phyloP scores from a whole-genome alignment of 1,140 invertebrate genomes.

The Pseudomyrmex gracilis region DNA sequence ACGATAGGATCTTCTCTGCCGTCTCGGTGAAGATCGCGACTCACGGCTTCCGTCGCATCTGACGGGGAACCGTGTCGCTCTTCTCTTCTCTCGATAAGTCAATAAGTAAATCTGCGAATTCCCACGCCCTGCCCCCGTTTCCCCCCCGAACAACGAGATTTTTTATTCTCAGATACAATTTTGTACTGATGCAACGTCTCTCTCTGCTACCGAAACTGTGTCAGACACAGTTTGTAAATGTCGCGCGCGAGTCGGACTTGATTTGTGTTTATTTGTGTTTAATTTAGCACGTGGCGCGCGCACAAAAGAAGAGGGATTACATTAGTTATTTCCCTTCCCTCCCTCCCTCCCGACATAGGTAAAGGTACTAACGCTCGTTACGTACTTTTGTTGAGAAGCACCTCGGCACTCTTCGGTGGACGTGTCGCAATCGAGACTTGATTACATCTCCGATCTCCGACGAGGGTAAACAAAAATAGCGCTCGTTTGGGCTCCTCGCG shows the following conservation, averaged over 20 bases:
- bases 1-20: conserved; percentile 66
- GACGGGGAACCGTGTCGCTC: conserved; percentile 50
- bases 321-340: neutral
- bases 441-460: neutral
- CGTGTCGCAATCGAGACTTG: conserved; percentile 37
- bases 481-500: conserved; percentile 3
- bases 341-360: no score
- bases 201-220: no score
- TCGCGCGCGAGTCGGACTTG: no score
- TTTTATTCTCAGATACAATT: no score
- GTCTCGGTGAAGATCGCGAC: conserved; percentile 66
- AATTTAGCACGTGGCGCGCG: conserved; percentile 11
- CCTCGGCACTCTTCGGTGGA: conserved; percentile 16
- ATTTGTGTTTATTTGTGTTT: neutral
- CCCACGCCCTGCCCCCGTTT: conserved; percentile 10
- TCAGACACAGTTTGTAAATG: no score
- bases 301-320: neutral
- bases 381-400: conserved; percentile 10
- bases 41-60: conserved; percentile 70
- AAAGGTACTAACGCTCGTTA: conserved; percentile 17
- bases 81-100: conserved; percentile 24
- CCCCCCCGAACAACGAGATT: no score
- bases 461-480: conserved; percentile 23
- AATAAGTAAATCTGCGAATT: conserved; percentile 47
- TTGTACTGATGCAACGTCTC: no score